Conservation (phyloP, 1,140 invertebrate genomes). For the Pinna nobilis region DNA sequence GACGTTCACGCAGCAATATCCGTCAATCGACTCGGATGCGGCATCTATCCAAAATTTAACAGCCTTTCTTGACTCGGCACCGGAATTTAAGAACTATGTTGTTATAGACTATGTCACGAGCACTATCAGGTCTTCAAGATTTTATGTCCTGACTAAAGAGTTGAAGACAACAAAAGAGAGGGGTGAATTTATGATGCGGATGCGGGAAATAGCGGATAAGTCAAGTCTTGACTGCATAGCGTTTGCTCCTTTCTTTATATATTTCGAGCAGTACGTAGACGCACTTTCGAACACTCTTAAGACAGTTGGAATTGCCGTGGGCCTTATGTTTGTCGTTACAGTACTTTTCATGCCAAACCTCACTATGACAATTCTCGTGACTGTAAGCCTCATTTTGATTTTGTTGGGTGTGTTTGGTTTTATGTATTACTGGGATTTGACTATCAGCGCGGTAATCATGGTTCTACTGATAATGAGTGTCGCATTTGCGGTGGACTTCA, state of each 20-base stretch:
- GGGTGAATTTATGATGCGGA: constrained; percentile 57
- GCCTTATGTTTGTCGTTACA: constrained; percentile 97
- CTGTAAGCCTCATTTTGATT: constrained; percentile 96
- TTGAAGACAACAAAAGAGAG: constrained; percentile 50
- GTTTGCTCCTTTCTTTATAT: constrained; percentile 62
- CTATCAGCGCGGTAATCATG: constrained; percentile 98
- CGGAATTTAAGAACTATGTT: constrained; percentile 84
- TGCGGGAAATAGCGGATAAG: constrained; percentile 54
- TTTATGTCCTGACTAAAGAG: constrained; percentile 52
- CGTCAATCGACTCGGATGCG: constrained; percentile 71
- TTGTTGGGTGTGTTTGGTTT: constrained; percentile 96
- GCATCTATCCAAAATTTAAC: constrained; percentile 84
- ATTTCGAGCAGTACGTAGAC: constrained; percentile 86
- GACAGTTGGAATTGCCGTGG: constrained; percentile 92
- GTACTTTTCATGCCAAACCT: constrained; percentile 97
- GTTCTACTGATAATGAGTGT: constrained; percentile 99
- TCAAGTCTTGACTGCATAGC: constrained; percentile 53
- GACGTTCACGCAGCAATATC: constrained; percentile 83
- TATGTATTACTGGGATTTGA: constrained; percentile 96
- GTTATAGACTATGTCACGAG: constrained; percentile 86
- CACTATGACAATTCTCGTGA: constrained; percentile 94
- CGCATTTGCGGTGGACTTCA: constrained; percentile 98
- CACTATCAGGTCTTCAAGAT: constrained; percentile 82
- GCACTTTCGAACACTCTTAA: constrained; percentile 94
- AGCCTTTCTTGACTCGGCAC: constrained; percentile 78